phyloP scores from a whole-genome alignment of 2,888 invertebrate species.

The Catocala sponsa region DNA sequence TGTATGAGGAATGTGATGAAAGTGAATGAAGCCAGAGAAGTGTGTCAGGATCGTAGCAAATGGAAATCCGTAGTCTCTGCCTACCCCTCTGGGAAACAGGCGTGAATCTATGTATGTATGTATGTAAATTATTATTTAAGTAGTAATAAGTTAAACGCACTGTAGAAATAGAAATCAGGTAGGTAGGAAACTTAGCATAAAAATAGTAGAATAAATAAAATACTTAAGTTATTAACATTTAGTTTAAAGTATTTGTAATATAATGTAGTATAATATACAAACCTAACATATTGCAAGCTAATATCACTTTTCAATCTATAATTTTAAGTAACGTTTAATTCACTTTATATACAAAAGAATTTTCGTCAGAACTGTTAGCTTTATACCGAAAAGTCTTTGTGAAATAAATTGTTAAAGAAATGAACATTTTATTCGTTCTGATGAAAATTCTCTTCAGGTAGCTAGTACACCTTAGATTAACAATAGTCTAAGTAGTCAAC shows the following conservation, averaged over 20 bases:
- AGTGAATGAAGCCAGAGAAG: too few relatives aligned
- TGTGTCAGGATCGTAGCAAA: too few relatives aligned
- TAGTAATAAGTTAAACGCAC: slow-evolving; percentile 30
- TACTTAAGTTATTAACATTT: neutral
- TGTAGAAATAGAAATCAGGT: slow-evolving; percentile 35
- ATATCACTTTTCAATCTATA: neutral
- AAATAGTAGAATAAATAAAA: neutral
- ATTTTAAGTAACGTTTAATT: neutral
- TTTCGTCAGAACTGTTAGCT: too few relatives aligned
- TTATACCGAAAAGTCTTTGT: too few relatives aligned
- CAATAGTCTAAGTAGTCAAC: slow-evolving; percentile 10
- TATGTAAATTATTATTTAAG: slow-evolving; percentile 18
- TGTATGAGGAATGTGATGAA: too few relatives aligned
- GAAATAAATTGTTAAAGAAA: too few relatives aligned
- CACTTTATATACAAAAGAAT: neutral
- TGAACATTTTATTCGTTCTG: neutral
- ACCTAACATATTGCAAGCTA: neutral
- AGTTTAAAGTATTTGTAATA: neutral
- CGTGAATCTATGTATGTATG: too few relatives aligned
- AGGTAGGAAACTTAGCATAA: slow-evolving; percentile 14
- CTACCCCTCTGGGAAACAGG: too few relatives aligned
- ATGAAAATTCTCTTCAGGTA: slow-evolving; percentile 22
- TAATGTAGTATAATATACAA: neutral
- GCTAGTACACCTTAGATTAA: slow-evolving; percentile 17
- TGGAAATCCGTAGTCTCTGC: too few relatives aligned